A percentile compares a stretch with the other conserved stretches of the same genome.
phyloP scores from a whole-genome alignment of 1,140 invertebrate genomes.

The Manduca sexta region DNA sequence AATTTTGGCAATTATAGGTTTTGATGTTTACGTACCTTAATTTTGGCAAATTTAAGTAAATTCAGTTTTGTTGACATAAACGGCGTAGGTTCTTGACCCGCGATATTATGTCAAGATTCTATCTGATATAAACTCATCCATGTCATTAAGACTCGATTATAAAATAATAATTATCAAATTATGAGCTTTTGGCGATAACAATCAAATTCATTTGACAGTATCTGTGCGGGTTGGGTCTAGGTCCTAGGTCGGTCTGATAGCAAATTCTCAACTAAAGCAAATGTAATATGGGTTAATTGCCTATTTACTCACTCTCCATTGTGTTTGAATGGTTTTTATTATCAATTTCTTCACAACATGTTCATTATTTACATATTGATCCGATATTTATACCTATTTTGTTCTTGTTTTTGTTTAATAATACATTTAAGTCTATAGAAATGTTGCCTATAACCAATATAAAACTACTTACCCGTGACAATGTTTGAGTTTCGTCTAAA shows the following conservation, averaged over 20 bases:
- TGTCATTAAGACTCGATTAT: too few species aligned
- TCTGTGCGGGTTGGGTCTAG: conserved; percentile 28
- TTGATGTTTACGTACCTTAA: too few species aligned
- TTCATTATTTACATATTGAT: background rate
- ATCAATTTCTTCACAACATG: background rate
- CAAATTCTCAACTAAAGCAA: conserved; percentile 16
- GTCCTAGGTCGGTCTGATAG: conserved; percentile 30
- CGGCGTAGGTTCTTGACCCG: too few species aligned
- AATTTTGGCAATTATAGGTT: too few species aligned
- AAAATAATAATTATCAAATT: conserved; percentile 9
- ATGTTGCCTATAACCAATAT: background rate
- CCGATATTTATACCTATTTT: too few species aligned
- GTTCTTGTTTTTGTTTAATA: too few species aligned
- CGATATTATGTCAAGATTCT: too few species aligned
- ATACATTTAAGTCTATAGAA: too few species aligned
- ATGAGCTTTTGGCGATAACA: conserved; percentile 20
- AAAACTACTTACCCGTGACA: conserved; percentile 42
- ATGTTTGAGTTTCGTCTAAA: conserved; percentile 54
- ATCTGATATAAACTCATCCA: too few species aligned
- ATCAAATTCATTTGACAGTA: conserved; percentile 28
- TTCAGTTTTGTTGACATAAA: too few species aligned
- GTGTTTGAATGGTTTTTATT: background rate
- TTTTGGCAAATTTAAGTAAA: too few species aligned
- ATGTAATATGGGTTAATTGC: conserved; percentile 36
- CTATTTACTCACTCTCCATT: conserved; percentile 4